phyloP scores from a whole-genome alignment of 1,140 invertebrate species.

The Aphis craccivora region DNA sequence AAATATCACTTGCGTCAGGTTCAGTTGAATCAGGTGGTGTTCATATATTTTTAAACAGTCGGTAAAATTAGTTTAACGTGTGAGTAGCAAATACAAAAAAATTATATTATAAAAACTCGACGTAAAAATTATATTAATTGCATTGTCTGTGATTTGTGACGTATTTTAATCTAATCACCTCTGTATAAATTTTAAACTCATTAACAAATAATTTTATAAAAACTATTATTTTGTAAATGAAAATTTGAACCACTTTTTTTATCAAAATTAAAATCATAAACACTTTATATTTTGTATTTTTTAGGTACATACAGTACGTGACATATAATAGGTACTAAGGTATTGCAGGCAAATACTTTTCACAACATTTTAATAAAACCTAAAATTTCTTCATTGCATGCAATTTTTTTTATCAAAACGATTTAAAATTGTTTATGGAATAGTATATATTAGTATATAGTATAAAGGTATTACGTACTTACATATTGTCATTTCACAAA shows the following conservation, averaged over 20 bases:
- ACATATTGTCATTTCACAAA: neutral
- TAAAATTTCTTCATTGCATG: neutral
- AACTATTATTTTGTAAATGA: neutral
- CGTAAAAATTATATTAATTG: constrained; percentile 18
- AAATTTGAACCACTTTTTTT: neutral
- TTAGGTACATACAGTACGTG: neutral
- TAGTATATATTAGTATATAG: neutral
- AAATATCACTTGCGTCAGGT: neutral
- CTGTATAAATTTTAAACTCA: neutral
- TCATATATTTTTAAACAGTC: neutral
- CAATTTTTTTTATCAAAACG: neutral
- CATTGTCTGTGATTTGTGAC: neutral
- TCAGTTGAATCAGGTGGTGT: constrained; percentile 33
- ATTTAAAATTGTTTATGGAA: neutral
- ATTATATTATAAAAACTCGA: neutral
- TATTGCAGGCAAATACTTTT: neutral
- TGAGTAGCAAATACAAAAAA: neutral
- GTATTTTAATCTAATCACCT: neutral
- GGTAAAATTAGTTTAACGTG: neutral
- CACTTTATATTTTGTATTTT: neutral
- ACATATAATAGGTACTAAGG: too few relatives aligned
- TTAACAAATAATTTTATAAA: neutral
- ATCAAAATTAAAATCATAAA: neutral
- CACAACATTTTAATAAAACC: neutral
- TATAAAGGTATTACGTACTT: neutral